These are phyloP conservation scores for Acromyrmex echinatior DNA, from an alignment of 1,140 invertebrate genomes.

Conservation along the genomic window DNA sequence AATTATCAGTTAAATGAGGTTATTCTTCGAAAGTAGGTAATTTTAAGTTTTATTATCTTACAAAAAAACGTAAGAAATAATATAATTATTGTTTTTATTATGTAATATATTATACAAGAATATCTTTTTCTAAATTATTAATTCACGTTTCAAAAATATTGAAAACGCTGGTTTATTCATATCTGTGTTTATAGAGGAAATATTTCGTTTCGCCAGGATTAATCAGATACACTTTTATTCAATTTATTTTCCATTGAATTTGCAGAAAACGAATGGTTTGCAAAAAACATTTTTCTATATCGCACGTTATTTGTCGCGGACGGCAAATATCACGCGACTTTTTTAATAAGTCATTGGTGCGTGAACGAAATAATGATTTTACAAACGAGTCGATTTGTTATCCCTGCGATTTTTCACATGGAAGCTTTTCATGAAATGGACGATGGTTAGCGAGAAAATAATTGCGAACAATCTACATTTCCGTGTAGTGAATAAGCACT, in stretches of 20 bases:
- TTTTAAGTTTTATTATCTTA: conserved; percentile 14
- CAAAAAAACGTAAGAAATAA: neutral
- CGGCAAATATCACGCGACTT: neutral
- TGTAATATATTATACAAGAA: neutral
- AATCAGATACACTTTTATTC: conserved; percentile 30
- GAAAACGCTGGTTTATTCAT: neutral
- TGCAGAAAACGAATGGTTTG: conserved; percentile 11
- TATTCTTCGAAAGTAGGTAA: neutral
- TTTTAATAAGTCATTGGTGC: conserved; percentile 32
- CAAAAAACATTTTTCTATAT: conserved; percentile 8
- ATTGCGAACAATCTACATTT: conserved; percentile 26
- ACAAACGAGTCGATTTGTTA: conserved; percentile 36
- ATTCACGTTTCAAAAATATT: neutral
- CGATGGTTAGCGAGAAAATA: conserved; percentile 27
- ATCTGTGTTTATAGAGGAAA: neutral
- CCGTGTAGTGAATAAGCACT: neutral
- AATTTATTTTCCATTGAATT: conserved; percentile 22
- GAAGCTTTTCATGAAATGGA: neutral
- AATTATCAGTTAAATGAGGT: conserved; percentile 5
- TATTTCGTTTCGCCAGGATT: neutral
- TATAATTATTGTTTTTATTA: neutral
- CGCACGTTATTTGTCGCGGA: conserved; percentile 3
- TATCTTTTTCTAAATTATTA: neutral
- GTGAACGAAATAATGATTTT: conserved; percentile 45
- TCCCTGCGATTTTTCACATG: neutral